Conservation (phyloP, 2,797 vertebrate species). For the Furcifer pardalis region DNA sequence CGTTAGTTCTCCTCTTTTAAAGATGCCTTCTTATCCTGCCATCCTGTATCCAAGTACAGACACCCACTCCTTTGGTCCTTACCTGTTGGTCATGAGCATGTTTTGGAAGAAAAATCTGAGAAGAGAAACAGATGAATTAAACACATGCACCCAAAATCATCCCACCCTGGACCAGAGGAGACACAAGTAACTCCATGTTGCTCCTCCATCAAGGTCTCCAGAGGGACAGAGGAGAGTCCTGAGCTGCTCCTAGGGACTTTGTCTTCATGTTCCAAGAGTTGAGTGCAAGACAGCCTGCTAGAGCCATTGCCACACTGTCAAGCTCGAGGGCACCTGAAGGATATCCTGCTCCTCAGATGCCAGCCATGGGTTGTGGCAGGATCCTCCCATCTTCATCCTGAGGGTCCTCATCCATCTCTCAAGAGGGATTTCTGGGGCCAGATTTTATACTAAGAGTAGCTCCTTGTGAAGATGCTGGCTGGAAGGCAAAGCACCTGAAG, state of each 20-base stretch:
- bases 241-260: neutral
- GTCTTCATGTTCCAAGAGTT: neutral
- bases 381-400: neutral
- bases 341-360: neutral
- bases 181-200: neutral
- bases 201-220: neutral
- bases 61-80: neutral
- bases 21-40: neutral
- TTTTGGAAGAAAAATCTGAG: neutral
- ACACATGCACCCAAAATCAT: neutral
- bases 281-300: neutral
- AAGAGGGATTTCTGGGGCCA: neutral
- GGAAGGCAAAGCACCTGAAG: neutral
- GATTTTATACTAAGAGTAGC: neutral
- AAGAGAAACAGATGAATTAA: neutral
- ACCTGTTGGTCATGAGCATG: neutral
- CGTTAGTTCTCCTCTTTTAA: neutral
- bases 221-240: neutral
- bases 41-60: neutral
- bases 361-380: neutral
- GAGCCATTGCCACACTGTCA: fast-evolving
- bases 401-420: neutral
- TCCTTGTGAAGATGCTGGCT: neutral
- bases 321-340: neutral
- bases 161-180: neutral